A percentile compares a stretch with the other conserved stretches of the same genome.
Evolutionary conservation across 1,140 invertebrate species (phyloP).

Genomic region (Uloborus diversus): DNA sequence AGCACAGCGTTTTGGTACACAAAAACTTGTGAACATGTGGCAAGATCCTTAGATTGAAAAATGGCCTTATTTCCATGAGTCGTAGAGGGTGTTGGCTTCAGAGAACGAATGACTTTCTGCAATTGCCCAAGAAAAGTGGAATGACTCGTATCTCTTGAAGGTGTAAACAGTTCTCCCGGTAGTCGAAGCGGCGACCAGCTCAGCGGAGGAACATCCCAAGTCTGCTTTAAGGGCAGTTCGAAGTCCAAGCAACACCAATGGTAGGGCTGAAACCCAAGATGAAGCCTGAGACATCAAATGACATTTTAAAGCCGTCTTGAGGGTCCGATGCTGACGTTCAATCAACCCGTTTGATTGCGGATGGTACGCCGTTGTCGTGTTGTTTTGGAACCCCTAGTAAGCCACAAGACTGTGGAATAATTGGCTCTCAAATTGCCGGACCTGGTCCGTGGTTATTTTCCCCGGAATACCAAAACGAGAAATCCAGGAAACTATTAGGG

Average conservation of each 20-base stretch:
- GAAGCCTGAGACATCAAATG: background rate
- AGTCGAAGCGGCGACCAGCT: slow-evolving; percentile 50
- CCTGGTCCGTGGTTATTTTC: slow-evolving; percentile 65
- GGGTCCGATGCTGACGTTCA: slow-evolving; percentile 63
- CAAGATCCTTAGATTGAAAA: background rate
- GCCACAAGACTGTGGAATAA: slow-evolving; percentile 44
- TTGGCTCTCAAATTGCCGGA: slow-evolving; percentile 65
- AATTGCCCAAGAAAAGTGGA: background rate
- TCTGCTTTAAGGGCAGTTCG: slow-evolving; percentile 60
- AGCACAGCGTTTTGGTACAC: background rate
- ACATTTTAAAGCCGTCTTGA: slow-evolving; percentile 62
- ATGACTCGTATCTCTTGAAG: background rate
- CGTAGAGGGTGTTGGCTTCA: slow-evolving; percentile 1
- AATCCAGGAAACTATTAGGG: slow-evolving; percentile 63
- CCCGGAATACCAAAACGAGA: slow-evolving; percentile 61
- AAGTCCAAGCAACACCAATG: slow-evolving; percentile 63
- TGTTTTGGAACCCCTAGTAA: slow-evolving; percentile 9
- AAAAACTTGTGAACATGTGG: slow-evolving; percentile 3
- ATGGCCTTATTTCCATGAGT: background rate
- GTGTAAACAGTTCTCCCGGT: slow-evolving; percentile 51
- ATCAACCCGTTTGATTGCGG: slow-evolving; percentile 63
- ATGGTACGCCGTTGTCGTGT: slow-evolving; percentile 48
- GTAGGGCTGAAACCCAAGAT: slow-evolving; percentile 26
- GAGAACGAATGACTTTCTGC: background rate
- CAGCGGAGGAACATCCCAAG: slow-evolving; percentile 45